phyloP scores from a whole-genome alignment of 2,113 vertebrate genomes.

The Clupea harengus region DNA sequence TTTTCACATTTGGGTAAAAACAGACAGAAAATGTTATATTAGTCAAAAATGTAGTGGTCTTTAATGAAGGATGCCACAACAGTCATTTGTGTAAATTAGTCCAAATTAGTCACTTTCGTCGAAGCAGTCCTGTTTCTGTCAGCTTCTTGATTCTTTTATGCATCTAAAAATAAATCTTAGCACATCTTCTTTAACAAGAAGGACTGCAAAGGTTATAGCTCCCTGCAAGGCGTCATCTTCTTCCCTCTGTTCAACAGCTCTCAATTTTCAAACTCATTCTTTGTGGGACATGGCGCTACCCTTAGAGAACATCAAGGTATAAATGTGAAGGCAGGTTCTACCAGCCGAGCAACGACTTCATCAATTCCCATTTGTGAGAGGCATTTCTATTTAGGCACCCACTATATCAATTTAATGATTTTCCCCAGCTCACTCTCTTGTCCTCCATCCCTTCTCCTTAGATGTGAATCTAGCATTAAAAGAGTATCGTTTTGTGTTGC shows the following conservation, averaged over 20 bases:
- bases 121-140: neutral
- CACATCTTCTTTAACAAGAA: slow-evolving; percentile 47
- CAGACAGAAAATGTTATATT: too few relatives aligned
- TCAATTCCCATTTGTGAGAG: slow-evolving; percentile 74
- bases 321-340: slow-evolving; percentile 59
- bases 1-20: too few relatives aligned
- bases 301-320: slow-evolving; percentile 50
- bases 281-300: slow-evolving; percentile 58
- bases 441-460: slow-evolving; percentile 21
- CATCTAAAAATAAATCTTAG: slow-evolving; percentile 25
- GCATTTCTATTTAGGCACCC: slow-evolving; percentile 74
- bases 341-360: slow-evolving; percentile 67
- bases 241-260: neutral
- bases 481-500: slow-evolving; percentile 41
- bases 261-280: slow-evolving; percentile 29
- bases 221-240: slow-evolving; percentile 58
- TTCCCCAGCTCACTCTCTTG: slow-evolving; percentile 29
- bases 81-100: neutral
- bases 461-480: slow-evolving; percentile 56
- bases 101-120: neutral
- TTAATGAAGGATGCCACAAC: neutral
- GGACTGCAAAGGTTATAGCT: slow-evolving; percentile 66
- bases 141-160: neutral
- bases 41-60: too few relatives aligned
- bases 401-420: slow-evolving; percentile 76